Evolutionary conservation across 2,888 invertebrate genomes (phyloP).

Genomic region (Coremacera marginata): DNA sequence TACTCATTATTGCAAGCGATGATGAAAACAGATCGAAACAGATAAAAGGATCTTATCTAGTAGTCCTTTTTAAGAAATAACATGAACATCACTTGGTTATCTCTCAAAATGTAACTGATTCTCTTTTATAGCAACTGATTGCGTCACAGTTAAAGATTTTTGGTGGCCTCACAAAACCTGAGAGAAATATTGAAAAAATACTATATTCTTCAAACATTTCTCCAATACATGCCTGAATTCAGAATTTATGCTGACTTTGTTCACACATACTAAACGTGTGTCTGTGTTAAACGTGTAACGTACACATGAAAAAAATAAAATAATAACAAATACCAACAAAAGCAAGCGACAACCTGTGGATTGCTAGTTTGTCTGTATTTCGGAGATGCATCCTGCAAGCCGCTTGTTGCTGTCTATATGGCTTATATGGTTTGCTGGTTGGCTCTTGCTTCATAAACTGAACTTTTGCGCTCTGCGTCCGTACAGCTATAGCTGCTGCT

Average conservation of each 20-base stretch:
- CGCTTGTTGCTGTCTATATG: neutral
- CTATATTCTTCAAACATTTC: neutral
- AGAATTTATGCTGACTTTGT: slow-evolving; percentile 5
- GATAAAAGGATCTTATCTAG: too few relatives aligned
- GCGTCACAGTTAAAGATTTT: too few relatives aligned
- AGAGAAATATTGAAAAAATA: too few relatives aligned
- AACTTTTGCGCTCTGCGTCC: neutral
- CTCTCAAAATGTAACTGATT: too few relatives aligned
- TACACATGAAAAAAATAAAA: slow-evolving; percentile 8
- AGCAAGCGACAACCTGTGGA: slow-evolving; percentile 24
- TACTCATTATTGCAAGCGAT: too few relatives aligned
- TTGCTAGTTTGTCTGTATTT: neutral
- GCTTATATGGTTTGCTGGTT: neutral
- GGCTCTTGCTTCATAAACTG: slow-evolving; percentile 6
- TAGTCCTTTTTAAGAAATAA: too few relatives aligned
- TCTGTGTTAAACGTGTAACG: slow-evolving; percentile 29
- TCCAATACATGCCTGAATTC: slow-evolving; percentile 4
- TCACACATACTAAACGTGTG: neutral
- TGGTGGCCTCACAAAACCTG: too few relatives aligned
- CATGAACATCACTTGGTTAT: too few relatives aligned
- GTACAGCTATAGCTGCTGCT: neutral
- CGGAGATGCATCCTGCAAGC: slow-evolving; percentile 29
- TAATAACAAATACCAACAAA: slow-evolving; percentile 9
- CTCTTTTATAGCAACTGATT: too few relatives aligned
- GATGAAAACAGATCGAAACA: too few relatives aligned